These are phyloP conservation scores for Pungitius pungitius DNA, from an alignment of 2,113 vertebrate species.

Conservation along the genomic window DNA sequence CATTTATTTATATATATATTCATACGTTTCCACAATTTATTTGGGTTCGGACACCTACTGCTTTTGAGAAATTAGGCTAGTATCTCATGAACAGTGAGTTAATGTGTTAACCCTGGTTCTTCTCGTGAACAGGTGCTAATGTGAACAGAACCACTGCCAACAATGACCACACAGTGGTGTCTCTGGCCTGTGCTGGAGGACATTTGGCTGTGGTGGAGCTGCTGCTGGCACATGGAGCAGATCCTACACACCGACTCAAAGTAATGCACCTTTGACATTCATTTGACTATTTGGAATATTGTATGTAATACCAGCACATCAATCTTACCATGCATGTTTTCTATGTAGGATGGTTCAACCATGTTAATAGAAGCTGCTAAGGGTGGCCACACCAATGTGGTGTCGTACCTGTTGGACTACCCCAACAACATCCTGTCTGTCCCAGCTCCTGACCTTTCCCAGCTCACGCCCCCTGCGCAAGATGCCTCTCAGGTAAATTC, in stretches of 20 bases:
- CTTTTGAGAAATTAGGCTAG: background rate
- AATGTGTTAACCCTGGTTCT: background rate
- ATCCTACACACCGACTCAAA: conserved; percentile 98
- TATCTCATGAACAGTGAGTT: background rate
- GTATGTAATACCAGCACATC: background rate
- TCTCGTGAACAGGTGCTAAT: conserved; percentile 87
- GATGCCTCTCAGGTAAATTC: conserved; percentile 94
- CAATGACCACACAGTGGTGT: conserved; percentile 99
- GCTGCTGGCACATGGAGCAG: conserved; percentile 95
- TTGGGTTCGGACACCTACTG: background rate
- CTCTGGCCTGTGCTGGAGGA: conserved; percentile 95
- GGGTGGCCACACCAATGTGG: conserved; percentile 98
- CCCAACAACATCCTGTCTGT: conserved; percentile 96
- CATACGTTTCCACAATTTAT: background rate
- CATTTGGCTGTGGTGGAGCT: conserved; percentile 97
- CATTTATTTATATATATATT: background rate
- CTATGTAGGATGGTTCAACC: conserved; percentile 92
- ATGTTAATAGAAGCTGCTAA: conserved; percentile 99
- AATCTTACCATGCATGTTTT: conserved; percentile 5
- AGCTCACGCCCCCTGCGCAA: conserved; percentile 94
- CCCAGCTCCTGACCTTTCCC: conserved; percentile 91
- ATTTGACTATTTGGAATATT: background rate
- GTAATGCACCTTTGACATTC: conserved; percentile 73
- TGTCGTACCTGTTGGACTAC: conserved; percentile 98
- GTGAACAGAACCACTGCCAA: conserved; percentile 98